Evolutionary conservation across 53 echinoderm and acorn worm species (phyloP).

Genomic region (Temnopleurus reevesii): DNA sequence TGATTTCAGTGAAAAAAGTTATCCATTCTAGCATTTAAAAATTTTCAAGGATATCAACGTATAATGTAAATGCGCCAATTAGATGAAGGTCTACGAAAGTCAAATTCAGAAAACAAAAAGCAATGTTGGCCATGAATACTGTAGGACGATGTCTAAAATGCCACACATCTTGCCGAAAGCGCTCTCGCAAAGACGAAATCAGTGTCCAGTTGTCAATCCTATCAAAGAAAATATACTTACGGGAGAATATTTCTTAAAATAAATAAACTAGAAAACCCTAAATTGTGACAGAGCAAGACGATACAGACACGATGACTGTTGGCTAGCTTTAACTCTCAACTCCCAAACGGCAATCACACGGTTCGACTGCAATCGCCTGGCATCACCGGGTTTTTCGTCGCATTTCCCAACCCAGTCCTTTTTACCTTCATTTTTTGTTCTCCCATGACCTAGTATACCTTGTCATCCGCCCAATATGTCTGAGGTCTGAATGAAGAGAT

Average conservation of each 20-base stretch:
- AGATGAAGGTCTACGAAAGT: not conserved
- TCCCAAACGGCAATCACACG: conserved; percentile 16
- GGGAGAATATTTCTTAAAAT: not conserved
- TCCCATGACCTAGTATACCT: not conserved
- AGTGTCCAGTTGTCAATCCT: not conserved
- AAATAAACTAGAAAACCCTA: not conserved
- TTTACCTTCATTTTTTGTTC: not conserved
- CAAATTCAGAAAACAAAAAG: not conserved
- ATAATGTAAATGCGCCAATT: not conserved
- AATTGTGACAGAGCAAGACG: not conserved
- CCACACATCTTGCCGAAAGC: not conserved
- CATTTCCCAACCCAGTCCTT: conserved; percentile 13
- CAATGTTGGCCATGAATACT: no score
- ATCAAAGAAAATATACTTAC: not conserved
- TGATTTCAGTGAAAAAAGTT: not conserved
- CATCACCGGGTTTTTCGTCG: not conserved
- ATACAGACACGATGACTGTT: conserved; percentile 15
- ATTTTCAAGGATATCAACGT: not conserved
- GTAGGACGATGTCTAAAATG: not conserved
- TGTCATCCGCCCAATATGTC: not conserved
- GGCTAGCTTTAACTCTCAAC: not conserved
- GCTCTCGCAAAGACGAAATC: not conserved
- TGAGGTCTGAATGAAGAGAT: not conserved
- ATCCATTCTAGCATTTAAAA: not conserved
- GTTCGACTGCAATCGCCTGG: not conserved